These are phyloP conservation scores for Spialia ferax DNA, from an alignment of 2,888 invertebrate genomes.

Conservation along the genomic window DNA sequence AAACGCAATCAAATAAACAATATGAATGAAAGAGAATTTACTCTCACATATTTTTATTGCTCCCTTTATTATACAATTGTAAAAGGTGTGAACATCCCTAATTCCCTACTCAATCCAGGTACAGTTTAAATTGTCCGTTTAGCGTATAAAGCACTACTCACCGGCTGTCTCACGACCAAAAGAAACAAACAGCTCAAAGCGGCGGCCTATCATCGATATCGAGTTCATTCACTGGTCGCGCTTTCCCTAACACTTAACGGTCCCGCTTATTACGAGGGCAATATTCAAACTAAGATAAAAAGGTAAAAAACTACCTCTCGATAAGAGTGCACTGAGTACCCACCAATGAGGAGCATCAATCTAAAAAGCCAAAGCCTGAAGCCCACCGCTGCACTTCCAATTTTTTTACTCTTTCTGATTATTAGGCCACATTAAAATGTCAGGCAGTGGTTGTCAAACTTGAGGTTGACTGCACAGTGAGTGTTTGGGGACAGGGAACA, in stretches of 20 bases:
- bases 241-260: constrained; percentile 56
- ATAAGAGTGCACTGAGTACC: constrained; percentile 61
- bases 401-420: constrained; percentile 79
- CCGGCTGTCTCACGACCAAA: constrained; percentile 23
- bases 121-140: no score
- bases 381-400: constrained; percentile 75
- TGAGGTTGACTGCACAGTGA: no score
- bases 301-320: constrained; percentile 61
- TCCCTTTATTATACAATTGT: no score
- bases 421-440: constrained; percentile 84
- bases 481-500: no score
- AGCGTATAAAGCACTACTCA: no score
- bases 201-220: constrained; percentile 53
- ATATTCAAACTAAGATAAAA: constrained; percentile 80
- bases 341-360: constrained; percentile 70
- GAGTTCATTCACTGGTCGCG: constrained; percentile 65
- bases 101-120: no score
- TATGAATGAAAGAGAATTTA: no score
- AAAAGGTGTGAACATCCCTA: no score
- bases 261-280: constrained; percentile 55
- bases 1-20: no score
- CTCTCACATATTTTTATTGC: no score
- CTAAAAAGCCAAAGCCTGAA: constrained; percentile 66
- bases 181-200: constrained; percentile 42
- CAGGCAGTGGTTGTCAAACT: constrained; percentile 64